These are phyloP conservation scores for Rhombomys opimus DNA, from an alignment of 2,113 vertebrate species.

Conservation along the genomic window DNA sequence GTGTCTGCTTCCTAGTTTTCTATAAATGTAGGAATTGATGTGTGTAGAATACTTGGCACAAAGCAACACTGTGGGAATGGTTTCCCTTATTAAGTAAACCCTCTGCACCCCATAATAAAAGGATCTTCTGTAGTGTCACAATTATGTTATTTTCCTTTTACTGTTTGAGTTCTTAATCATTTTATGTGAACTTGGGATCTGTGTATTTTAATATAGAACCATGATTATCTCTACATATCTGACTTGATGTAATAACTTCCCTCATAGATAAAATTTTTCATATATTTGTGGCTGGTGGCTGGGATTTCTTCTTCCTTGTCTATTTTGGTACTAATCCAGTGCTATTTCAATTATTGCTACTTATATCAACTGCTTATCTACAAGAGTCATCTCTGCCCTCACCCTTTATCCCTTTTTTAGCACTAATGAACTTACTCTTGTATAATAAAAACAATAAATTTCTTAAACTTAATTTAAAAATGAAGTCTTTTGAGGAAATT, in stretches of 20 bases:
- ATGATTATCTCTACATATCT: background rate
- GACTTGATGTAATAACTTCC: background rate
- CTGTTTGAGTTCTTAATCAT: background rate
- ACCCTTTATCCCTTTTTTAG: background rate
- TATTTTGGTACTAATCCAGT: background rate
- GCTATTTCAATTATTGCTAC: background rate
- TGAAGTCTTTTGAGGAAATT: background rate
- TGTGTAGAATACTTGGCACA: background rate
- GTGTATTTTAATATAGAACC: background rate
- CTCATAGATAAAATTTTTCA: background rate
- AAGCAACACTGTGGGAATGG: background rate
- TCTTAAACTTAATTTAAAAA: slow-evolving; percentile 45
- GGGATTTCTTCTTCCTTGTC: background rate
- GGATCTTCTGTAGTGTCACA: background rate
- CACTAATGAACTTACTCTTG: slow-evolving; percentile 1
- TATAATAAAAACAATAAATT: background rate
- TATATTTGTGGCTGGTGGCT: background rate
- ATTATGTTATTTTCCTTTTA: slow-evolving; percentile 26
- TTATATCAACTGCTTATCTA: background rate
- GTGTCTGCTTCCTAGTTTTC: background rate
- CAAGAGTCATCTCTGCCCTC: background rate
- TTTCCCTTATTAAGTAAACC: background rate
- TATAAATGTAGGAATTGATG: background rate
- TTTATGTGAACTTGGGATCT: background rate
- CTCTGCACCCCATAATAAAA: background rate